Percentiles rank a stretch among this genome's conserved stretches.
phyloP scores from a whole-genome alignment of 2,797 vertebrate genomes.

The Sciurus carolinensis region DNA sequence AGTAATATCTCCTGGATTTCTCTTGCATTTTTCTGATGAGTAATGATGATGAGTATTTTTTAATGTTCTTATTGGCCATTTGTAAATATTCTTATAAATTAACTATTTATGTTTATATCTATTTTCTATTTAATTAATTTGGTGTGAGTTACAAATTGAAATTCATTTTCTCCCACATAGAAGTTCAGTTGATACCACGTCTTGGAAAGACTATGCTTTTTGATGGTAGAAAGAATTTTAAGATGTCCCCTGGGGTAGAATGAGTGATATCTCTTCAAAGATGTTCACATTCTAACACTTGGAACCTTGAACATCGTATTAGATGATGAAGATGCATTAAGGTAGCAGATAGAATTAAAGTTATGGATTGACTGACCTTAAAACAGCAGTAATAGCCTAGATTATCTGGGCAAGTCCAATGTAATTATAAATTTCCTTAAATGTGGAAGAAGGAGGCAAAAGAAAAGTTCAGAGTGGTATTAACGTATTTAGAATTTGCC shows the following conservation, averaged over 20 bases:
- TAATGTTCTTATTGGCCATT: neutral
- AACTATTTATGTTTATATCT: slow-evolving; percentile 5
- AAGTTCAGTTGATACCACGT: neutral
- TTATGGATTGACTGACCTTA: neutral
- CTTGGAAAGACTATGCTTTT: neutral
- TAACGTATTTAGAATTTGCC: neutral
- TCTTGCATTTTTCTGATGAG: neutral
- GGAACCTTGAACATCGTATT: neutral
- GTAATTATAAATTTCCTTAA: neutral
- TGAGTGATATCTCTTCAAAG: neutral
- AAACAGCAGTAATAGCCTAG: too few relatives aligned
- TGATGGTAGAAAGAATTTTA: neutral
- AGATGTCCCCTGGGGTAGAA: neutral
- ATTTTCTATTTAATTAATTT: neutral
- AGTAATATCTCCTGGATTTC: neutral
- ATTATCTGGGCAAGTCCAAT: neutral
- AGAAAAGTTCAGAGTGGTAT: neutral
- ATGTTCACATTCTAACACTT: neutral
- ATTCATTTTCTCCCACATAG: neutral
- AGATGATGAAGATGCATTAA: neutral
- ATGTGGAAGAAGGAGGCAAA: neutral
- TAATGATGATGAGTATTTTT: neutral
- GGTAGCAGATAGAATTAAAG: neutral
- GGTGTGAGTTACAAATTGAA: neutral
- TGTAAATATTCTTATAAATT: neutral